Conservation (phyloP, 2,797 vertebrate genomes). For the Manis pentadactyla region DNA sequence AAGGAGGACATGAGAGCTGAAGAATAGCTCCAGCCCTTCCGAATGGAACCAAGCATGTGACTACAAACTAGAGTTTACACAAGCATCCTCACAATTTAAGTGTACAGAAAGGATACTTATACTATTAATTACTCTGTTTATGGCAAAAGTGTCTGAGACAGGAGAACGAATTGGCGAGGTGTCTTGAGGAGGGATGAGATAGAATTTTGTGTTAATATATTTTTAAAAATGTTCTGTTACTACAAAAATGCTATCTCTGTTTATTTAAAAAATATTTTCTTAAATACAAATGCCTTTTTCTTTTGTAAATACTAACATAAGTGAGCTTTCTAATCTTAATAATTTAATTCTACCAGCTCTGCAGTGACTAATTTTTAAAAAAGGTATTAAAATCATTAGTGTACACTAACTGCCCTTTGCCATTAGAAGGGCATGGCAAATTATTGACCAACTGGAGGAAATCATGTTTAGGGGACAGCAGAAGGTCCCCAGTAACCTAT, state of each 20-base stretch:
- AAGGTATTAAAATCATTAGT: slow-evolving; percentile 15
- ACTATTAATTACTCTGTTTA: slow-evolving; percentile 29
- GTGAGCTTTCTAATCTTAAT: background rate
- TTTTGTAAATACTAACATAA: background rate
- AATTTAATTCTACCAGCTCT: slow-evolving; percentile 39
- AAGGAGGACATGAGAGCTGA: background rate
- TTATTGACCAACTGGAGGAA: slow-evolving; percentile 76
- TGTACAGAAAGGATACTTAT: background rate
- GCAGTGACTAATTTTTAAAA: slow-evolving; percentile 44
- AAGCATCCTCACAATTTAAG: background rate
- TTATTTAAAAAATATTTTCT: background rate
- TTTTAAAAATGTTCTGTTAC: background rate
- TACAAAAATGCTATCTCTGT: background rate
- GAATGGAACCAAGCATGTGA: background rate
- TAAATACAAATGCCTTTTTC: background rate
- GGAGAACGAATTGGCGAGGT: background rate
- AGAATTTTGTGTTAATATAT: slow-evolving; percentile 37
- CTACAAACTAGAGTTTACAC: background rate
- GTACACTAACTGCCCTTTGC: slow-evolving; percentile 57
- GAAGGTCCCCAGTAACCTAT: slow-evolving; percentile 75
- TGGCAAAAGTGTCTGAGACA: background rate
- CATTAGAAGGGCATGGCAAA: slow-evolving; percentile 62
- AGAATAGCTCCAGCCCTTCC: background rate
- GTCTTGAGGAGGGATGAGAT: background rate
- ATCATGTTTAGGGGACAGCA: slow-evolving; percentile 75